Evolutionary conservation across 2,113 vertebrate genomes (phyloP).

Genomic region (Hippocampus guttulatus): DNA sequence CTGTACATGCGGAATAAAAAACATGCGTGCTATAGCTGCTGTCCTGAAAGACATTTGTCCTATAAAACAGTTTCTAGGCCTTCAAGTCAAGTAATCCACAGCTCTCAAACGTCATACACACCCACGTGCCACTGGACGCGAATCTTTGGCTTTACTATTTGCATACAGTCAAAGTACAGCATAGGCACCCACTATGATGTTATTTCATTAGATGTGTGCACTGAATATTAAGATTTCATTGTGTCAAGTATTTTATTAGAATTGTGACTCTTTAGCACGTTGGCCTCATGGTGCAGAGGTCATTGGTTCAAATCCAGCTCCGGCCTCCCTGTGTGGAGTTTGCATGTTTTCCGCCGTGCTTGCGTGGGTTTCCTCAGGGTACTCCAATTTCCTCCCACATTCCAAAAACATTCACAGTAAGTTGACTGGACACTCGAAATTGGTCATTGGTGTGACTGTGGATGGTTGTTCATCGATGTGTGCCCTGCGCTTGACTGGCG

Average conservation of each 20-base stretch:
- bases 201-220: not conserved
- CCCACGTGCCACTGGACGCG: not conserved
- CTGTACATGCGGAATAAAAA: not conserved
- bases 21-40: not conserved
- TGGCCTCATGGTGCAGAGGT: too few species aligned
- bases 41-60: not conserved
- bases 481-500: too few species aligned
- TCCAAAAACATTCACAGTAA: too few species aligned
- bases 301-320: too few species aligned
- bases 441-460: too few species aligned
- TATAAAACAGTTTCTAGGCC: not conserved
- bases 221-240: not conserved
- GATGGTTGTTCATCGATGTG: too few species aligned
- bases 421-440: too few species aligned
- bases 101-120: not conserved
- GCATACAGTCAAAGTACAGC: not conserved
- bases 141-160: not conserved
- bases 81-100: not conserved
- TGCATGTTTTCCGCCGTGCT: too few species aligned
- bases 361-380: too few species aligned
- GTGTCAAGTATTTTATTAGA: not conserved
- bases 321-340: too few species aligned
- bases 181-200: not conserved
- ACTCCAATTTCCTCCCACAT: too few species aligned
- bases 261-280: too few species aligned